Evolutionary conservation across 2,888 invertebrate genomes (phyloP).

Genomic region (Leucophenga montana): DNA sequence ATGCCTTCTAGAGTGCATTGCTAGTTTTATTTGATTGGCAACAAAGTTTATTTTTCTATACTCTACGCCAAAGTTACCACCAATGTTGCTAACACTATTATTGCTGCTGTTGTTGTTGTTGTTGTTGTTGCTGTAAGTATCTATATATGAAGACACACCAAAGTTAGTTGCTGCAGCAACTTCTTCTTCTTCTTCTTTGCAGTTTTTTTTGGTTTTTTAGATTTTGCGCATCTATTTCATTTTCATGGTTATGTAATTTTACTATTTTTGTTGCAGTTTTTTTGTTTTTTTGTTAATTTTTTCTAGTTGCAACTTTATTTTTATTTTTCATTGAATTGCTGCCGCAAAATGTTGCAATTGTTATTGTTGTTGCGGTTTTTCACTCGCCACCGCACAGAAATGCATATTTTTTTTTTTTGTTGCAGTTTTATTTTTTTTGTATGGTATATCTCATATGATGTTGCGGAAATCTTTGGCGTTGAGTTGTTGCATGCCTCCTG

Average conservation of each 20-base stretch:
- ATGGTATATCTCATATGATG: conserved; percentile 39
- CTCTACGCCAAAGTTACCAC: too few relatives aligned
- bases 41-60: background rate
- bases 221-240: conserved; percentile 66
- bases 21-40: background rate
- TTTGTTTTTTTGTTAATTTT: background rate
- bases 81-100: background rate
- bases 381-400: conserved; percentile 2
- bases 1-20: background rate
- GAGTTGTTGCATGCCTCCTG: conserved; percentile 37
- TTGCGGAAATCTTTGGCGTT: conserved; percentile 56
- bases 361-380: conserved; percentile 42
- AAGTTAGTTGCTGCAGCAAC: conserved; percentile 4
- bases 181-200: conserved; percentile 31
- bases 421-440: background rate
- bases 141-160: conserved; percentile 6
- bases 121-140: conserved; percentile 9
- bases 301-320: conserved; percentile 14
- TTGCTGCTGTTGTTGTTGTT: conserved; percentile 9
- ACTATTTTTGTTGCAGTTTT: conserved; percentile 20
- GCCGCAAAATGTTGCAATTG: conserved; percentile 44
- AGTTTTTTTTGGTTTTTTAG: conserved; percentile 58
- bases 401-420: conserved; percentile 11
- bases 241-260: conserved; percentile 28
- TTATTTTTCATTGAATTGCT: conserved; percentile 50